Base-by-base conservation (phyloP, 2,888 invertebrate species). In the Orthosia gothica region DNA sequence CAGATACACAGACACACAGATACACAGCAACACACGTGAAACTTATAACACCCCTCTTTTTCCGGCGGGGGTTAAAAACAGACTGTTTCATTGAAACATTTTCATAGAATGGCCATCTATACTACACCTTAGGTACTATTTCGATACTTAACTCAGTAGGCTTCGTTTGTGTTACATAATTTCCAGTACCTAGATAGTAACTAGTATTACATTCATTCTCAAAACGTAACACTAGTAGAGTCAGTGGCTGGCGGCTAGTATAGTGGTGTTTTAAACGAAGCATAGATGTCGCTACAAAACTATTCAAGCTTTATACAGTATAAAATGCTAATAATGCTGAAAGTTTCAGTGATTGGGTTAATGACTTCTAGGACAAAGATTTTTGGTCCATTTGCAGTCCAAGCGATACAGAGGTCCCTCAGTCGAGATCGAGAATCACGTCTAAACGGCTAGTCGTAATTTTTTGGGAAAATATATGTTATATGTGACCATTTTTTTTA, bases 281-380 rank as follows among this genome's bases (percentile, higher is more conserved):
- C 49, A 80, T 49, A 79, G 79, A 74, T 74, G 79, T 70, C 79
- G 79, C 49, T 13, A 32, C 15, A 15, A 47, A 40, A n/a, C n/a
- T n/a, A 7, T 16, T 68, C 16, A 58, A 32, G 26, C 20, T 32
- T 23, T 18, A 45, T 23, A 16, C 40, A 9, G 40, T 4, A n/a
- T n/a, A 7, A 23, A 66, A 65, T 26, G 15, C 20, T n/a, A 12
- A 12, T 16, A 16, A 16, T n/a, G 20, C 68, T 50, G 18, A 23
- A 69, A 23, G 62, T 18, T 40, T 61, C n/a, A 20, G 15, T 32
- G 20, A 67, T 16, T 26, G 12, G n/a, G 26, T 47, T 47, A 67
- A 23, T 58, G 45, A 15, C 7, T 26, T 26, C 40, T 40, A 40
- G 40, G 40, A 9, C 40, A 40, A 40, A 40, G 40, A 9, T 40